phyloP scores from a whole-genome alignment of 2,797 vertebrate genomes.

The Pelobates cultripes region DNA sequence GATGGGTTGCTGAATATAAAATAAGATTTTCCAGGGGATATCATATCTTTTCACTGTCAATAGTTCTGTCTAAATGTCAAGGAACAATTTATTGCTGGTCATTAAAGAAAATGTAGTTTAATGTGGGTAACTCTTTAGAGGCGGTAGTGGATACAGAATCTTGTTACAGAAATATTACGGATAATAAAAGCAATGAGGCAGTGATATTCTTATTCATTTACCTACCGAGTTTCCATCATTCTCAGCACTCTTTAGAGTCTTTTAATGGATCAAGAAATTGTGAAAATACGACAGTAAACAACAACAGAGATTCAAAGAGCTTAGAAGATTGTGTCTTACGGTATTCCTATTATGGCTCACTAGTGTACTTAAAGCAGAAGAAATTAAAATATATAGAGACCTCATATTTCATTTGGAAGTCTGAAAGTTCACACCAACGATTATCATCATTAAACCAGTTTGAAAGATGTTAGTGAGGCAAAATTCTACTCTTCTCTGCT shows the following conservation, averaged over 20 bases:
- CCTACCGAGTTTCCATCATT: slow-evolving; percentile 8
- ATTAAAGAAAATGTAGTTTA: slow-evolving; percentile 35
- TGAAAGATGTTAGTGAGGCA: neutral
- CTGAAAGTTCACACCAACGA: neutral
- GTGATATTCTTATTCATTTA: neutral
- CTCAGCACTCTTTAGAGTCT: slow-evolving; percentile 26
- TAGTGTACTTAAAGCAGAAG: neutral
- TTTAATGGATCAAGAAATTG: slow-evolving; percentile 15
- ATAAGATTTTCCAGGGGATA: neutral
- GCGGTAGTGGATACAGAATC: neutral
- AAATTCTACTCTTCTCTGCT: neutral
- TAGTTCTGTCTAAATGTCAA: slow-evolving; percentile 30
- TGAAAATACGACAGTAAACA: slow-evolving; percentile 16
- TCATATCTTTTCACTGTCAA: slow-evolving; percentile 15
- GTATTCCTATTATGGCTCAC: neutral
- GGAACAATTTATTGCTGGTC: slow-evolving; percentile 32
- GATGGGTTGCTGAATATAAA: neutral
- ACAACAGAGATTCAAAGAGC: neutral
- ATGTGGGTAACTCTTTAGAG: slow-evolving; percentile 9
- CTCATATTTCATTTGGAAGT: slow-evolving; percentile 12
- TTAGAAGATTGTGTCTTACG: neutral
- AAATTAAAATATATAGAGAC: slow-evolving; percentile 10
- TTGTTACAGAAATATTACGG: slow-evolving; percentile 18
- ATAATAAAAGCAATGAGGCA: slow-evolving; percentile 4
- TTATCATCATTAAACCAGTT: neutral